phyloP scores from a whole-genome alignment of 64 coral and sea anemone genomes.

The Pocillopora verrucosa region DNA sequence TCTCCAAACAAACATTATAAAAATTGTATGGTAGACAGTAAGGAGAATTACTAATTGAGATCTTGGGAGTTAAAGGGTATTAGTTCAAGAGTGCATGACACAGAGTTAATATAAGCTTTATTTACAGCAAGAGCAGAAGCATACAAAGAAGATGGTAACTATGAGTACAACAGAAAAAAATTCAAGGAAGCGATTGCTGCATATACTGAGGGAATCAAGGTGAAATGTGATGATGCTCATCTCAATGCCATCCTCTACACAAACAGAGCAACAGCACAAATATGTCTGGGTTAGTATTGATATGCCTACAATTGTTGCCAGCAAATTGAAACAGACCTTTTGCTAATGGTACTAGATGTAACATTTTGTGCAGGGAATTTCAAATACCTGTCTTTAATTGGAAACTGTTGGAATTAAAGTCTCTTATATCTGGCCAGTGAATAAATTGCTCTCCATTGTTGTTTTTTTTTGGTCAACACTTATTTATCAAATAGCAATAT shows the following conservation, averaged over 20 bases:
- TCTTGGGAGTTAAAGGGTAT: too few species aligned
- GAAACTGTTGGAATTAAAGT: too few species aligned
- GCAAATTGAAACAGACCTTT: background rate
- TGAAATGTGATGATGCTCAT: slow-evolving; percentile 64
- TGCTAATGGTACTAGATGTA: background rate
- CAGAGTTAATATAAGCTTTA: background rate
- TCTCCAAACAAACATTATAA: too few species aligned
- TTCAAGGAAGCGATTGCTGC: slow-evolving; percentile 85
- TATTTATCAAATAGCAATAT: too few species aligned
- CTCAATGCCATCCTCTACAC: slow-evolving; percentile 90
- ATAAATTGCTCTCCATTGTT: too few species aligned
- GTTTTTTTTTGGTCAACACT: too few species aligned
- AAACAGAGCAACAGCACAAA: slow-evolving; percentile 90
- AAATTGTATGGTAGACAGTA: too few species aligned
- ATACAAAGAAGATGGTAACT: slow-evolving; percentile 94
- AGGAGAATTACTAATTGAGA: too few species aligned
- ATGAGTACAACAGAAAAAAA: slow-evolving; percentile 84
- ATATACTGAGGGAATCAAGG: slow-evolving; percentile 89
- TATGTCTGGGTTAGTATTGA: slow-evolving; percentile 55
- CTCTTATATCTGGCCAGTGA: too few species aligned
- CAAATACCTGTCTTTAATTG: too few species aligned
- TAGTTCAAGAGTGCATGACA: too few species aligned
- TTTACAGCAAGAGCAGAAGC: slow-evolving; percentile 73
- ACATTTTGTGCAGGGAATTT: too few species aligned
- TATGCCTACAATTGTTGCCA: background rate